These are phyloP conservation scores for Nomada ferruginata DNA, from an alignment of 2,888 invertebrate genomes.

Conservation along the genomic window DNA sequence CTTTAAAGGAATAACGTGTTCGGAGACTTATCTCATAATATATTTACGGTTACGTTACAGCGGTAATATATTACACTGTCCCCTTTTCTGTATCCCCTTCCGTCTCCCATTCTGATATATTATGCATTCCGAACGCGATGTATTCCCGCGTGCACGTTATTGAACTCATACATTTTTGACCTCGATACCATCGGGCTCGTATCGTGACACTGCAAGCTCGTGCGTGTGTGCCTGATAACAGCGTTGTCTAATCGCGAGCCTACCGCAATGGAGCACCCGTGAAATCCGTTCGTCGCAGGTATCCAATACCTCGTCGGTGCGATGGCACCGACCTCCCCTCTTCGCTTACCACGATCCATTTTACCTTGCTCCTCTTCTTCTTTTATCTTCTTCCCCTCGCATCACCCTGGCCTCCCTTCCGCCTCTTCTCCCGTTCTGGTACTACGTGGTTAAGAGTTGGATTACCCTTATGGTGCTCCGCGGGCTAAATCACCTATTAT, in stretches of 20 bases:
- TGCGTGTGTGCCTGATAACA: too few relatives aligned
- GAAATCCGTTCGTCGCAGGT: constrained; percentile 38
- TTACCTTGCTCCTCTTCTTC: not conserved
- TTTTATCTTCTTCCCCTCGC: constrained; percentile 2
- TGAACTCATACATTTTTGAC: constrained; percentile 17
- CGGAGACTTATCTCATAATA: constrained; percentile 71
- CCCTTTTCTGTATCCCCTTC: constrained; percentile 42
- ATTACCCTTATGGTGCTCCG: constrained; percentile 66
- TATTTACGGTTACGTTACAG: constrained; percentile 69
- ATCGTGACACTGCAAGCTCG: not conserved
- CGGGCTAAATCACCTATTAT: constrained; percentile 80
- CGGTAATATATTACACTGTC: constrained; percentile 65
- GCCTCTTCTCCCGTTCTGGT: constrained; percentile 18
- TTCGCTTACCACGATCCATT: constrained; percentile 1
- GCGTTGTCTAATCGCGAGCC: not conserved
- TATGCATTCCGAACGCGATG: constrained; percentile 74
- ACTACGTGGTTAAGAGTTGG: constrained; percentile 61
- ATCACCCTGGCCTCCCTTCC: not conserved
- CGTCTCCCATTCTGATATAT: constrained; percentile 65
- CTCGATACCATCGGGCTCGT: constrained; percentile 42
- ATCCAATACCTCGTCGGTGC: not conserved
- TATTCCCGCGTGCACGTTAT: constrained; percentile 60
- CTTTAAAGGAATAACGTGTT: constrained; percentile 71
- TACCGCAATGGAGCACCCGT: constrained; percentile 30
- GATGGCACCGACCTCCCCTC: constrained; percentile 37